Evolutionary conservation across 2,888 invertebrate genomes (phyloP), one percentile per base, ranked within the genome.

Genomic region (Disparrhopalites patrizii): DNA sequence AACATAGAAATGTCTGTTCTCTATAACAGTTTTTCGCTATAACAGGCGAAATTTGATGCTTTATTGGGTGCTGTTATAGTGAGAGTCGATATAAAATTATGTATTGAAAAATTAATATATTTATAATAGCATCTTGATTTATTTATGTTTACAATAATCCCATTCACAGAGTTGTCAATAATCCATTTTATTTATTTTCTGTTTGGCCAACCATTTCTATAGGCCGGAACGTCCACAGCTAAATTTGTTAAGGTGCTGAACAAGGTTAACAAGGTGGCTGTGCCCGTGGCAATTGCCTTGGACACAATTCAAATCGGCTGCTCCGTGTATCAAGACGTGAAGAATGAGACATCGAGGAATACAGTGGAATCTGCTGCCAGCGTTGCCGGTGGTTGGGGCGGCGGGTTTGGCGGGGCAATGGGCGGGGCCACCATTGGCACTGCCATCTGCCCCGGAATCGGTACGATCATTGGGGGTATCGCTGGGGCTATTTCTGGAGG

Each of bases 351-450:
- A 3, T 23, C 30, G 3, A 20, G 62, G 8, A 62, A 62, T 20
- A 56, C 52, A 23, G 62, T 62, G 15, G 62, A 62, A 55, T 56
- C 62, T 5, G 31, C 52, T 15, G 62, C 62, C n/a, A 31, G 28
- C 13, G 28, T 62, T 30, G 62, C 62, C n/a, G 62, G 62, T 54
- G 62, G 62, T n/a, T 62, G 62, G 62, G 31, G 28, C 5, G 62
- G 62, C 15, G 62, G 62, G 2, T 20, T 18, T 28, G 62, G 25
- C 4, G 60, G 31, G 3, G 60, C 43, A 7, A 23, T 13, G 4
- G 31, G 30, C 18, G 60, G 60, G 7, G 27, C 40, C 23, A 43
- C 60, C 15, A 47, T 58, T 20, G 54, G 54, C 10, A 54, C 54
- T 7, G 27, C 27, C 8, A 28, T 54, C n/a, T 25, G 43, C 25